Evolutionary conservation across 1,140 invertebrate species (phyloP).

Genomic region (Penaeus vannamei): DNA sequence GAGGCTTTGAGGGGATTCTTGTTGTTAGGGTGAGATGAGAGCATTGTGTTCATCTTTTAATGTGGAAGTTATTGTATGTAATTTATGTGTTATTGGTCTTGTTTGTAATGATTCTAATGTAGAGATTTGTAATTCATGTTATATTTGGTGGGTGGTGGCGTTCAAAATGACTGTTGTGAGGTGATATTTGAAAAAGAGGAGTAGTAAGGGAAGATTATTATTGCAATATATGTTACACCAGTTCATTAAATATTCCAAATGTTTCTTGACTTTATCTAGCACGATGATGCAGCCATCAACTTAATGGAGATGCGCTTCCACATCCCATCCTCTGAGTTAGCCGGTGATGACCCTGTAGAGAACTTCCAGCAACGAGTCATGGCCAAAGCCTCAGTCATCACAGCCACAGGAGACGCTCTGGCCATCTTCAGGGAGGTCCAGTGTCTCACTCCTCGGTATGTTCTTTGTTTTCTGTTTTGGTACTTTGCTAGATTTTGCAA

Average conservation of each 20-base stretch:
- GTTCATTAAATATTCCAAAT: constrained; percentile 31
- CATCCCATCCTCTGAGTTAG: constrained; percentile 89
- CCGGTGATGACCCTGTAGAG: constrained; percentile 90
- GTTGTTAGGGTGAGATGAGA: too few species aligned
- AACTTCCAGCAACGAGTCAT: constrained; percentile 95
- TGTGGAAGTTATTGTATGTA: too few species aligned
- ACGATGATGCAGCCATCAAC: constrained; percentile 97
- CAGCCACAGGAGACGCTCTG: constrained; percentile 97
- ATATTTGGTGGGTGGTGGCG: too few species aligned
- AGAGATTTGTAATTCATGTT: too few species aligned
- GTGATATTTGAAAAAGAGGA: neutral
- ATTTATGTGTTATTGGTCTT: neutral
- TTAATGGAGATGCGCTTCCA: constrained; percentile 98
- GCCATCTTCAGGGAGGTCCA: constrained; percentile 97
- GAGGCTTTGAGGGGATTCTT: constrained; percentile 43
- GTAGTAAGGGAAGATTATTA: neutral
- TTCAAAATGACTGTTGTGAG: too few species aligned
- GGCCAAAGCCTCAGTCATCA: constrained; percentile 97
- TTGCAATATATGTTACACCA: neutral
- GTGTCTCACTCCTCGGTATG: constrained; percentile 92
- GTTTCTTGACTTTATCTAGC: constrained; percentile 75
- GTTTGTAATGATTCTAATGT: too few species aligned
- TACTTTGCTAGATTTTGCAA: neutral
- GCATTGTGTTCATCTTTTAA: too few species aligned
- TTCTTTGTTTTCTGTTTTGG: constrained; percentile 73